A percentile compares a stretch with the other conserved stretches of the same genome.
Evolutionary conservation across 2,797 vertebrate species (phyloP).

Genomic region (Eulemur albifrons): DNA sequence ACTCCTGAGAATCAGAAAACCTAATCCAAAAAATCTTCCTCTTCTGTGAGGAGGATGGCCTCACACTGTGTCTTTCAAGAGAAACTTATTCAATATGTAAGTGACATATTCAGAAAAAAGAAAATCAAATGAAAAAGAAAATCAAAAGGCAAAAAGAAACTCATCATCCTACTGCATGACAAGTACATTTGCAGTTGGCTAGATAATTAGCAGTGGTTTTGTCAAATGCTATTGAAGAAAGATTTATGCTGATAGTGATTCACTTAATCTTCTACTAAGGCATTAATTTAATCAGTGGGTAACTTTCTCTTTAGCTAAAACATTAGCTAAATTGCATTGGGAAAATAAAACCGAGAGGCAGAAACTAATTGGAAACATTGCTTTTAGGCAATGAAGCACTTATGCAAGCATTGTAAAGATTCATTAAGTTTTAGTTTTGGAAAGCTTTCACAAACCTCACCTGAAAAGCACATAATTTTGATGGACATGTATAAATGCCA

Average conservation of each 20-base stretch:
- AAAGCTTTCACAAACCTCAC: background rate
- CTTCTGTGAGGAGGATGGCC: background rate
- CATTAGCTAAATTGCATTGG: conserved; percentile 45
- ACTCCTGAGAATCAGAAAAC: background rate
- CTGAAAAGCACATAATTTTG: background rate
- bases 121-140: background rate
- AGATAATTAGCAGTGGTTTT: background rate
- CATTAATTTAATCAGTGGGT: conserved; percentile 31
- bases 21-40: background rate
- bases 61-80: background rate
- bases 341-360: conserved; percentile 55
- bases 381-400: conserved; percentile 37
- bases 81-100: background rate
- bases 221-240: conserved; percentile 7
- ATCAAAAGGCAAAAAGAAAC: background rate
- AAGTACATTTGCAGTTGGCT: background rate
- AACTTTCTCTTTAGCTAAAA: conserved; percentile 17
- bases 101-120: background rate
- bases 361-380: conserved; percentile 55
- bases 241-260: conserved; percentile 40
- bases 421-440: background rate
- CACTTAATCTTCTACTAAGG: background rate
- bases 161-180: background rate
- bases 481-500: background rate
- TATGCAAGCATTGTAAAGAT: background rate